Evolutionary conservation across 2,888 invertebrate genomes (phyloP).

Genomic region (Oasisia sp.): DNA sequence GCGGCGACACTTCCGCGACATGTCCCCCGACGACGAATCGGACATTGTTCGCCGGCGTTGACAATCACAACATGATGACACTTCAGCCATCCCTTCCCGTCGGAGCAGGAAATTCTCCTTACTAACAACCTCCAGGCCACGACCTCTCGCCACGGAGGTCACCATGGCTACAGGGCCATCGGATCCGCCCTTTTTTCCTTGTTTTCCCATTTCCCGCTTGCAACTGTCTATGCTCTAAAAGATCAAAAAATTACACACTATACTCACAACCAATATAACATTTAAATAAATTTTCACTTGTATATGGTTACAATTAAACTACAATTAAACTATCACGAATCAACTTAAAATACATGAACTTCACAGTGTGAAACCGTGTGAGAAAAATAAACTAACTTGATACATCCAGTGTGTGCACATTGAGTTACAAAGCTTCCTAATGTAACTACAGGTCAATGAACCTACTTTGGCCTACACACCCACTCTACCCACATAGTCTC

Average conservation of each 20-base stretch:
- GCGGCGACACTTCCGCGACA: slow-evolving; percentile 17
- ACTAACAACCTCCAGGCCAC: slow-evolving; percentile 51
- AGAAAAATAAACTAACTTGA: not conserved
- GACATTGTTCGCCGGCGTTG: slow-evolving; percentile 37
- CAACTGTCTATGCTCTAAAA: slow-evolving; percentile 12
- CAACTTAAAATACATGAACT: not conserved
- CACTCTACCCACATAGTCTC: too few relatives aligned
- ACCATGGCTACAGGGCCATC: not conserved
- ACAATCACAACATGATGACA: slow-evolving; percentile 55
- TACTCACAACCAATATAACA: not conserved
- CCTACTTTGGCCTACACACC: not conserved
- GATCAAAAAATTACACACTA: not conserved
- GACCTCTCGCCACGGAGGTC: not conserved
- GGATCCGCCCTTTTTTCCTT: not conserved
- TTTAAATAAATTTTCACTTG: not conserved
- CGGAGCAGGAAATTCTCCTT: slow-evolving; percentile 50
- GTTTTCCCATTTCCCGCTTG: slow-evolving; percentile 21
- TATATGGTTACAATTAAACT: not conserved
- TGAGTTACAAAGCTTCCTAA: not conserved
- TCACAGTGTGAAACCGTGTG: not conserved
- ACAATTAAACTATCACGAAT: not conserved
- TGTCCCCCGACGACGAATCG: slow-evolving; percentile 44
- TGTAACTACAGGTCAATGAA: not conserved
- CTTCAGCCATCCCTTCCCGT: slow-evolving; percentile 47
- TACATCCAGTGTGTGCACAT: not conserved